Conservation (phyloP, 2,113 vertebrate species). For the Scatophagus argus region DNA sequence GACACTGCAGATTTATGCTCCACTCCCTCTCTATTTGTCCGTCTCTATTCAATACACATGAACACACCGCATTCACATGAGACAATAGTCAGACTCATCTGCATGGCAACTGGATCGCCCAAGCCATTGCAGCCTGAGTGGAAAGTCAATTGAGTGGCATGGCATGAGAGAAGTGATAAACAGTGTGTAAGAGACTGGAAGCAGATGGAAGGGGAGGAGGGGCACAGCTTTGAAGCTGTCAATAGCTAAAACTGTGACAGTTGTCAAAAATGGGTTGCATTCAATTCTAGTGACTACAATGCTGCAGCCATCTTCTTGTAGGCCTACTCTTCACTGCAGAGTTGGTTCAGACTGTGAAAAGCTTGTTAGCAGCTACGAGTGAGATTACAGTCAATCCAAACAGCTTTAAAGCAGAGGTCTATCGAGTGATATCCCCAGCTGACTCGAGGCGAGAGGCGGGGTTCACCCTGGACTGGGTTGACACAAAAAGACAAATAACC, state of each 20-base stretch:
- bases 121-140: not conserved
- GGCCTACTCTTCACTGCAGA: not conserved
- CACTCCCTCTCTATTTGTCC: not conserved
- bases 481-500: too few relatives aligned
- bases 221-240: not conserved
- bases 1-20: not conserved
- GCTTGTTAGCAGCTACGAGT: too few relatives aligned
- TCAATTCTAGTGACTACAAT: not conserved
- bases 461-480: too few relatives aligned
- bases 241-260: not conserved
- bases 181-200: not conserved
- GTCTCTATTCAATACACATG: not conserved
- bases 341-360: too few relatives aligned
- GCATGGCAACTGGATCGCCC: not conserved
- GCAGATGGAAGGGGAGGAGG: not conserved
- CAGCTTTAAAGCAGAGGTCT: too few relatives aligned
- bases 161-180: not conserved
- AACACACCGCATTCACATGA: not conserved
- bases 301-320: too few relatives aligned
- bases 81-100: constrained; percentile 9
- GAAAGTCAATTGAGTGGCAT: constrained; percentile 7
- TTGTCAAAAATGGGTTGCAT: not conserved
- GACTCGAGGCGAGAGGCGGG: too few relatives aligned
- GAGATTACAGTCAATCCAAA: too few relatives aligned
- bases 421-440: too few relatives aligned